Base-by-base conservation (phyloP, 2,113 vertebrate species). In the Calidris pugnax region DNA sequence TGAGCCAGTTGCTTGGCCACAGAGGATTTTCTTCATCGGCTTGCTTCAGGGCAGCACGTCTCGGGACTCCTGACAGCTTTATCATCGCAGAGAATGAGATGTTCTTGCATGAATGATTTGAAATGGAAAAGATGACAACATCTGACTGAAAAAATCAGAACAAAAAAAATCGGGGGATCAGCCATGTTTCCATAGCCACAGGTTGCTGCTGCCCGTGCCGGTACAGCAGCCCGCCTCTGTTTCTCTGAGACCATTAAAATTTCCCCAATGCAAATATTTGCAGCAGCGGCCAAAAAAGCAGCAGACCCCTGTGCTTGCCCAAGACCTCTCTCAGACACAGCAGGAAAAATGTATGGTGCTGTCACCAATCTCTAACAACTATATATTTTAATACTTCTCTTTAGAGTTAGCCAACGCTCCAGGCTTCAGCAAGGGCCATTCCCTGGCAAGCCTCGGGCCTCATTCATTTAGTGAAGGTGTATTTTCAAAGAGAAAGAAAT, bases 51-150 rank as follows among this genome's bases (percentile, higher is more conserved):
- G 85, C 82, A 93, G 90, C 78, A 62, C 3, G 2, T 82, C 72
- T 85, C 20, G 15, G n/a, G 26, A 62, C 84, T 95, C 62, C 57
- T 78, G 73, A 90, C 75, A 77, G 85, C 95, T 92, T 96, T 96
- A 79, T 95, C 88, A 66, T 85, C 7, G 0, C 16, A 23, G 81
- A 89, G 57, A 87, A 87, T 50, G 26, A 82, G 74, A 79, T 90
- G 84, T 92, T 95, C 87, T 82, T 89, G 57, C 50, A 14, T 72
- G 47, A 85, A 63, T 79, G 26, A 72, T 94, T 95, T 63, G 84
- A 89, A 92, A 75, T 90, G 88, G 93, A 96, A 96, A 95, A 92
- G 28, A 69, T 92, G 62, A 89, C 62, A 57, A 75, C 66, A 91
- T 87, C 78, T 78, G 77, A 94, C 86, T 0, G 0, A 94, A 95